Base-by-base conservation (phyloP, 2,888 invertebrate genomes). In the Trilocha varians region DNA sequence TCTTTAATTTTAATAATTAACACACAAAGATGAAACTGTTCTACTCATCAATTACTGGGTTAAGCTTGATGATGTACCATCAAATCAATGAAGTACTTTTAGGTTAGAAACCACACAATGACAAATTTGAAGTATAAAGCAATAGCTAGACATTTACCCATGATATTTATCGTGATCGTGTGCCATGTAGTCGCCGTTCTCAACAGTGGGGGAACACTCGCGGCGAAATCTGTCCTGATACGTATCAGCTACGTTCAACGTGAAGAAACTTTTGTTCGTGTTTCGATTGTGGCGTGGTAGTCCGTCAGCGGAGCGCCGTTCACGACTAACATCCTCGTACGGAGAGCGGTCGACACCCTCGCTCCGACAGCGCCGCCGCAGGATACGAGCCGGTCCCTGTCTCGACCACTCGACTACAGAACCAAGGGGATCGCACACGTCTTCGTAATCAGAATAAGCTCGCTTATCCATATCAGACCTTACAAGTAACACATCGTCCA, bases 311-410 rank as follows among this genome's bases (percentile, higher is more conserved):
- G 68, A 78, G 45, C 72, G 70, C 46, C 62, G 65, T 50, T 79
- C 78, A 42, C 76, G 69, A 53, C 60, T 72, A 50, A 59, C 79
- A 79, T 84, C 78, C 70, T 85, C 85, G 59, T 78, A 85, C 38
- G 85, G 83, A 50, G 85, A 84, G 39, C 83, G 73, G 51, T 87
- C 86, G 36, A 86, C 65, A 39, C 86, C 84, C 57, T 87, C 86
- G 58, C 86, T 87, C 55, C 83, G 83, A 59, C 86, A 87, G 52
- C 86, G 78, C 41, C 86, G 79, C 52, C 86, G 77, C 55, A 82
- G 54, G 47, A 84, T 78, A 35, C 79, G 75, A 45, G 82, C 84
- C 53, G 82, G 74, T 47, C 69, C 72, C 41, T 75, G 66, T 46
- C 69, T 69, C 43, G 77, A 65, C 70, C 77, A 78, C 71, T 79